Base-by-base conservation (phyloP, 2,113 vertebrate genomes). In the Macrotus californicus region DNA sequence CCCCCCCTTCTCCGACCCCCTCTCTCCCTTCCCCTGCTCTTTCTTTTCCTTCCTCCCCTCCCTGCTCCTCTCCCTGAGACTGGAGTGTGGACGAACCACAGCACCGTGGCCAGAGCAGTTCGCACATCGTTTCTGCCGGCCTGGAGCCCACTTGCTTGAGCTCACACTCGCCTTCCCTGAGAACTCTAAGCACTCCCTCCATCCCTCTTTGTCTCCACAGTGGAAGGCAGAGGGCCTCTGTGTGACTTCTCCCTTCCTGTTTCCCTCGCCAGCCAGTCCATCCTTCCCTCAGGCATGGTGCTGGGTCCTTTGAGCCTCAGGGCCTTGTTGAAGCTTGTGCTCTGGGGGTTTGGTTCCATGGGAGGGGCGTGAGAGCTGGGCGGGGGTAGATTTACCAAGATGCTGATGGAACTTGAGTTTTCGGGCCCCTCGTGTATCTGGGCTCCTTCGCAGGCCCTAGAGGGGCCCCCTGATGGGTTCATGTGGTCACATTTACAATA, bases 401-500 rank as follows among this genome's bases (percentile, higher is more conserved):
- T 46, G 29, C 29, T 24, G 18, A 70, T 14, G 21, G 76, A 11
- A 9, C 31, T 67, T 64, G 9, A 76, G 24, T 75, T 85, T 81
- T 52, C 73, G 31, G 54, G 24, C 36, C 6, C 15, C 14, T 83
- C 22, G 24, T 16, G 18, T 46, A 46, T 46, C 66, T 70, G 46
- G 77, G 48, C 61, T 95, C 59, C 48, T 94, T 91, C 46, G 54
- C 54, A 75, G n/a, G 26, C n/a, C 16, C 29, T n/a, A 36, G 54
- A 66, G 29, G 12, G 46, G 31, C 41, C 52, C 73, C 34, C 18
- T 0, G 26, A 87, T 24, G 19, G 18, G 16, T n/a, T 76, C 31
- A 87, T 24, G 19, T 22, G 16, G 29, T 82, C 24, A 7, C 48
- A 54, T 87, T 73, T 94, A 41, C 61, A 59, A 73, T 76, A 81